Evolutionary conservation across 2,797 vertebrate species (phyloP), one percentile per base, ranked within the genome.

Genomic region (Apogon hyalosoma): DNA sequence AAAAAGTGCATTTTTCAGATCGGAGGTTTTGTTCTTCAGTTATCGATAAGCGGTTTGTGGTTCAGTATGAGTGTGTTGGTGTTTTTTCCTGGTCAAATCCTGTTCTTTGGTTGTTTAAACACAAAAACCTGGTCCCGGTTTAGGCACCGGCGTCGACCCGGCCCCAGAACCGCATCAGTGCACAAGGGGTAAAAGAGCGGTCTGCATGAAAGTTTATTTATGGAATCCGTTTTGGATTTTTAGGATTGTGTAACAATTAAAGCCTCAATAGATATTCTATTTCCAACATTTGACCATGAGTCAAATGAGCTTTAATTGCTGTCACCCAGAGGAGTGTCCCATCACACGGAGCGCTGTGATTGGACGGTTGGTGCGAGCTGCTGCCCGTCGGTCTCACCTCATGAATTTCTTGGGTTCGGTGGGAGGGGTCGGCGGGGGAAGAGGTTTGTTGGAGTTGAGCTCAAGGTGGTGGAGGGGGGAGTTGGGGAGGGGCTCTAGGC

Each of bases 381-480:
- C 78, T 40, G 85, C 79, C 75, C 48, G 21, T 64, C 57, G 51
- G 82, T 95, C 98, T 99, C 97, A 98, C 98, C 98, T 99, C 97
- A 95, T 95, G 95, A 96, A 95, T 89, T 95, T 95, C 97, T 97
- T 98, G 96, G 96, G 91, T 93, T 98, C 96, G 95, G 96, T 96
- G 92, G 96, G 96, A 94, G 95, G 96, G 94, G 96, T 79, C 92
- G 96, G 95, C 90, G 95, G 97, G 94, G 96, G 96, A 73, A 98
- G 96, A 94, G 96, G 96, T 94, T 98, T 98, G 96, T 95, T 98
- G 94, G 96, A 96, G 96, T 95, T 97, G 95, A 98, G 95, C 93
- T 97, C 97, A 92, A 95, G 95, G 87, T 97, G 96, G 86, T 96
- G 97, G 93, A 96, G 93, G 92, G 97, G 97, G 95, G 97, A 98